phyloP scores from a whole-genome alignment of 2,888 invertebrate genomes.

The Orthosia incerta region DNA sequence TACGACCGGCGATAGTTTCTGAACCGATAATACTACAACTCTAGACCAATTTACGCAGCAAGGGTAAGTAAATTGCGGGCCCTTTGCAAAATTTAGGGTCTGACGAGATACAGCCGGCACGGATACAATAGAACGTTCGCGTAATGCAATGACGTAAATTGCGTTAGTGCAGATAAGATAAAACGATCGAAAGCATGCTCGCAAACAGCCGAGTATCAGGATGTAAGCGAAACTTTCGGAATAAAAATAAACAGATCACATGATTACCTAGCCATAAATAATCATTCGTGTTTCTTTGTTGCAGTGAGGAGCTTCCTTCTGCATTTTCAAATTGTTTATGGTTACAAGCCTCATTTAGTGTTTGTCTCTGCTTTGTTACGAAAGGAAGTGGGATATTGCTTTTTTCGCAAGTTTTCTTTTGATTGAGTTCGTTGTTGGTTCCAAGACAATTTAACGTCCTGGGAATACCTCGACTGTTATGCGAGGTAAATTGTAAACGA shows the following conservation, averaged over 20 bases:
- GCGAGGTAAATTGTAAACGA: constrained; percentile 48
- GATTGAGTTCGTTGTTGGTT: constrained; percentile 59
- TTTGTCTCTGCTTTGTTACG: constrained; percentile 59
- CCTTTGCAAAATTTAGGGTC: constrained; percentile 64
- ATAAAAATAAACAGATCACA: constrained; percentile 49
- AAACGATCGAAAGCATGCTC: constrained; percentile 34
- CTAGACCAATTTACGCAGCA: constrained; percentile 76
- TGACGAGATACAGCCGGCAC: constrained; percentile 64
- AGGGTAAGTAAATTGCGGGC: constrained; percentile 73
- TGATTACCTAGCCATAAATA: constrained; percentile 56
- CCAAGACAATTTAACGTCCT: constrained; percentile 54
- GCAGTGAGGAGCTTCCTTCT: constrained; percentile 53
- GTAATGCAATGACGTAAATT: constrained; percentile 56
- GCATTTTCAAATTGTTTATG: constrained; percentile 59
- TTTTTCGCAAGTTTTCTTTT: constrained; percentile 62
- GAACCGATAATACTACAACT: constrained; percentile 75
- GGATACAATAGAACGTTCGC: constrained; percentile 45
- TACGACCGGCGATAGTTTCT: constrained; percentile 72
- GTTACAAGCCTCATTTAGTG: constrained; percentile 65
- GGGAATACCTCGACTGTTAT: constrained; percentile 52
- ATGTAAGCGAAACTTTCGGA: constrained; percentile 10
- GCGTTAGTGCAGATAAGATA: constrained; percentile 56
- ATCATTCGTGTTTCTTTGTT: constrained; percentile 48
- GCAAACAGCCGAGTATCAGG: constrained; percentile 27
- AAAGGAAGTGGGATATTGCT: too few species aligned